Evolutionary conservation across 2,888 invertebrate species (phyloP).

Genomic region (Lepas anatifera): DNA sequence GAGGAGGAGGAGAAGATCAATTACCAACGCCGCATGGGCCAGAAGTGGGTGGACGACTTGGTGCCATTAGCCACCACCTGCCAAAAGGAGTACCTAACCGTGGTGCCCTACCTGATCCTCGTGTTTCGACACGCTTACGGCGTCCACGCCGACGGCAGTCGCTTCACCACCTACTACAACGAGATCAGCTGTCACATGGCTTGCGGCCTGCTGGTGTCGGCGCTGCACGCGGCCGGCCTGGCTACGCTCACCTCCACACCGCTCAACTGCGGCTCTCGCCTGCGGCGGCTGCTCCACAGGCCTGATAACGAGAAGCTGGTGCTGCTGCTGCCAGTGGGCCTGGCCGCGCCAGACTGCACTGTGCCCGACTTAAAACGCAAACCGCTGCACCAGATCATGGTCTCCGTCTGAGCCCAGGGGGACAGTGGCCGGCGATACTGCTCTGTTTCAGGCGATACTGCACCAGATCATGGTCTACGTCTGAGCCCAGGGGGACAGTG

Average conservation of each 20-base stretch:
- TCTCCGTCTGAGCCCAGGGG: conserved; percentile 32
- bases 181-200: conserved; percentile 77
- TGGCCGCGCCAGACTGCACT: conserved; percentile 58
- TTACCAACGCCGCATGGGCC: conserved; percentile 70
- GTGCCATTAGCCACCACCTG: conserved; percentile 60
- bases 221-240: conserved; percentile 78
- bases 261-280: conserved; percentile 72
- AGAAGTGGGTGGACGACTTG: conserved; percentile 69
- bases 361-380: conserved; percentile 68
- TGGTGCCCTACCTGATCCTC: conserved; percentile 71
- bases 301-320: conserved; percentile 68
- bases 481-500: too few species aligned
- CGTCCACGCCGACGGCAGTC: conserved; percentile 27
- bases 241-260: conserved; percentile 81
- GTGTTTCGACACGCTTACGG: conserved; percentile 74
- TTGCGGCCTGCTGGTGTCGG: conserved; percentile 67
- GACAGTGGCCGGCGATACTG: too few species aligned
- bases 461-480: too few species aligned
- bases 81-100: conserved; percentile 70
- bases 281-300: conserved; percentile 58
- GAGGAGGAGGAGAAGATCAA: conserved; percentile 79
- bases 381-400: conserved; percentile 55
- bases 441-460: too few species aligned
- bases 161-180: conserved; percentile 52
- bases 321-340: conserved; percentile 72